phyloP scores from a whole-genome alignment of 2,113 vertebrate species.

The Pao palembangensis region DNA sequence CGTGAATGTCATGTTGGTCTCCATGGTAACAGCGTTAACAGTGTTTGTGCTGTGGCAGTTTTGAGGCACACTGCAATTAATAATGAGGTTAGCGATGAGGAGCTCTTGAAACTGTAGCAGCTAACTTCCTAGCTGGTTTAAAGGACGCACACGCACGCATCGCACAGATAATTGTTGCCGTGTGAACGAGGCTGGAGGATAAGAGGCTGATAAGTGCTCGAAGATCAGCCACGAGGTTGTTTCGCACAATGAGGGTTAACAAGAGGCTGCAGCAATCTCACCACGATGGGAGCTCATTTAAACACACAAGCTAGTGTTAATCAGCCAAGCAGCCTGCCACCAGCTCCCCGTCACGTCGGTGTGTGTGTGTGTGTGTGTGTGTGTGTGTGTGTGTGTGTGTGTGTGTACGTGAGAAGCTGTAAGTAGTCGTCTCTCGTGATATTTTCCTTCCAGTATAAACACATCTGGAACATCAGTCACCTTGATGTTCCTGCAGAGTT shows the following conservation, averaged over 20 bases:
- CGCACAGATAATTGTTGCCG: conserved; percentile 40
- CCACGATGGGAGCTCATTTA: conserved; percentile 43
- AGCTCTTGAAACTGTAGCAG: conserved; percentile 37
- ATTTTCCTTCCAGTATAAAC: neutral
- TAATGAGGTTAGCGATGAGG: conserved; percentile 64
- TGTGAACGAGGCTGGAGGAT: conserved; percentile 48
- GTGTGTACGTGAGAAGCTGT: conserved; percentile 26
- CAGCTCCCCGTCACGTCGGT: conserved; percentile 35
- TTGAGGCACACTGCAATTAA: conserved; percentile 59
- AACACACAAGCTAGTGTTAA: conserved; percentile 38
- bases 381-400: neutral
- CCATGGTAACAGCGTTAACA: conserved; percentile 55
- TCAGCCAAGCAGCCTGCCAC: conserved; percentile 51
- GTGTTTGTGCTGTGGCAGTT: conserved; percentile 54
- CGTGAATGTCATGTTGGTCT: conserved; percentile 28
- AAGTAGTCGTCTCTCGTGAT: conserved; percentile 9
- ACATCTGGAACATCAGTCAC: conserved; percentile 2
- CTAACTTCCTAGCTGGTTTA: conserved; percentile 39
- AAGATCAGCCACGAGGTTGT: conserved; percentile 60
- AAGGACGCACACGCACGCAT: conserved; percentile 16
- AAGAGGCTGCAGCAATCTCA: conserved; percentile 63
- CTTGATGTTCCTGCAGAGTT: neutral
- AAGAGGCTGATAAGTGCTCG: conserved; percentile 62
- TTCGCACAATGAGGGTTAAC: conserved; percentile 71
- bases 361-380: neutral